These are phyloP conservation scores for Balearica regulorum DNA, from an alignment of 2,797 vertebrate species.

Conservation along the genomic window DNA sequence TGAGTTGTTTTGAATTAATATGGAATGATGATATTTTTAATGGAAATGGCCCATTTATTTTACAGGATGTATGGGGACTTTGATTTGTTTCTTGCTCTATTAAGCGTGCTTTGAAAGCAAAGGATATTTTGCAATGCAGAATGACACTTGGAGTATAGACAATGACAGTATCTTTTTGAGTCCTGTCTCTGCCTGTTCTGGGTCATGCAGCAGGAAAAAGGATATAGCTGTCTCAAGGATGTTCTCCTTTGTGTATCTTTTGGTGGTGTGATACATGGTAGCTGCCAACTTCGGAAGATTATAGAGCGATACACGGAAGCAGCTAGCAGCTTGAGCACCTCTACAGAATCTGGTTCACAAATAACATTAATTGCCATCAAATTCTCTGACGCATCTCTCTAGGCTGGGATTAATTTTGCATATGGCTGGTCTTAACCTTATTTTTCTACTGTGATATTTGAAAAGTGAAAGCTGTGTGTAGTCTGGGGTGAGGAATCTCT, in stretches of 20 bases:
- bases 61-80: background rate
- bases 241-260: background rate
- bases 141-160: background rate
- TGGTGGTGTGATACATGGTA: background rate
- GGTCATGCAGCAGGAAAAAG: background rate
- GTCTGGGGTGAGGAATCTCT: background rate
- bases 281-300: background rate
- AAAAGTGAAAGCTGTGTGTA: background rate
- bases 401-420: background rate
- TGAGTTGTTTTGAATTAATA: background rate
- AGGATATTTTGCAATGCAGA: background rate
- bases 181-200: background rate
- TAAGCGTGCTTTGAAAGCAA: background rate
- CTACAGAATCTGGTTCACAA: background rate
- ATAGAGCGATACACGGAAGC: background rate
- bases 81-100: background rate
- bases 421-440: background rate
- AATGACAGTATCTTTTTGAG: rapidly evolving
- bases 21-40: background rate
- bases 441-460: background rate
- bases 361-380: background rate
- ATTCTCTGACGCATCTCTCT: background rate
- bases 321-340: background rate
- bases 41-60: background rate
- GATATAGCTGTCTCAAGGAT: background rate